Evolutionary conservation across 2,797 vertebrate genomes (phyloP), one percentile per base, ranked within the genome.

Genomic region (Knipowitschia caucasica): DNA sequence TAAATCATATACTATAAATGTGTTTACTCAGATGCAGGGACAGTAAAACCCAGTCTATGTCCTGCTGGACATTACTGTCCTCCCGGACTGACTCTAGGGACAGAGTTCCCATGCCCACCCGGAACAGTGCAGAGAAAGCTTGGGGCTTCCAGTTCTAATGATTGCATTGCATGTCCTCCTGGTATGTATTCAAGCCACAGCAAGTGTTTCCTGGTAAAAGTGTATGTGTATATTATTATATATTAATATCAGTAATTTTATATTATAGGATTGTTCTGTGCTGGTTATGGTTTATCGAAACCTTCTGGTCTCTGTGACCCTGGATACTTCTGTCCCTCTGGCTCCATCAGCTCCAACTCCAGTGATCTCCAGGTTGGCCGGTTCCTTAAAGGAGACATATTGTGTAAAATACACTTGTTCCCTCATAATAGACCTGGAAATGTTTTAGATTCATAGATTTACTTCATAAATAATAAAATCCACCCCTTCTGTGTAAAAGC

Each of bases 251-350:
- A n/a, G n/a, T 15, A 15, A 27, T 1, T 59, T 8, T 40, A 62
- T 62, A 18, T 45, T 53, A 12, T 51, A 98, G 95, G 94, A 30
- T 92, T 89, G 92, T 94, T 93, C 49, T 98, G 95, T 74, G 90
- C 89, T 9, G 77, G 78, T 0, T 72, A 85, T 62, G 94, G 93
- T 25, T 83, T 92, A 0, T 77, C 89, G 0, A 80, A 84, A 66
- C 92, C 94, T 0, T 91, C 91, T 2, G 95, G 95, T 3, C 80
- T 75, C 24, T 98, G 94, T 69, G 83, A 92, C n/a, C 77, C 91
- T 1, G 91, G 93, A 14, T 91, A 90, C 70, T 90, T 89, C 54
- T 98, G 94, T 64, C 84, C 87, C 27, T 81, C 69, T 35, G 93
- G 92, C 61, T 91, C 93, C n/a, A n/a, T 67, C 55, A 92, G 86